Percentiles rank a stretch among this genome's conserved stretches.
These are phyloP conservation scores for Oxystoma pomonae DNA, from an alignment of 2,888 invertebrate species.

Conservation along the genomic window DNA sequence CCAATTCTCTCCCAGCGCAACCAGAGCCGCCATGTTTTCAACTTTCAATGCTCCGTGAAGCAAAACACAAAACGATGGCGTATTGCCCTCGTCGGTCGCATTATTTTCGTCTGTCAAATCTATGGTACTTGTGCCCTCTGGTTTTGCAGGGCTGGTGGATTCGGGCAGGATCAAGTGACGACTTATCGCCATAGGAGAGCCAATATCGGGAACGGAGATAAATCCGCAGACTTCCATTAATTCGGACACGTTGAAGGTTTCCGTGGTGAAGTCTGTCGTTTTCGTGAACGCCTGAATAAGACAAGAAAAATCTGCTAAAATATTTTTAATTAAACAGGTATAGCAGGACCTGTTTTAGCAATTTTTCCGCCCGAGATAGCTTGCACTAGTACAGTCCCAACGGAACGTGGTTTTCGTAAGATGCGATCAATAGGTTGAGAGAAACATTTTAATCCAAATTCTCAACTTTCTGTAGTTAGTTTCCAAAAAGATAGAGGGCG, in stretches of 20 bases:
- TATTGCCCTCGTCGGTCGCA: constrained; percentile 69
- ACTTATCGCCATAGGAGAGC: constrained; percentile 87
- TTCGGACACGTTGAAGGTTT: constrained; percentile 61
- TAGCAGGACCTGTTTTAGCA: too few relatives aligned
- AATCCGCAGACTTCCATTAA: constrained; percentile 84
- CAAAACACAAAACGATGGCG: constrained; percentile 87
- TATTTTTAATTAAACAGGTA: too few relatives aligned
- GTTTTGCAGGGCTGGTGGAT: constrained; percentile 34
- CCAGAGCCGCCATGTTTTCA: constrained; percentile 88
- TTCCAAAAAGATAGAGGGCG: too few relatives aligned
- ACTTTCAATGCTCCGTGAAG: constrained; percentile 76
- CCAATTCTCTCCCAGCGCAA: constrained; percentile 79
- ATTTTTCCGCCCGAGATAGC: too few relatives aligned
- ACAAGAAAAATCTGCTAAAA: too few relatives aligned
- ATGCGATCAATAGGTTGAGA: too few relatives aligned
- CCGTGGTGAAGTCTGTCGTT: constrained; percentile 61
- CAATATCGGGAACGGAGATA: constrained; percentile 80
- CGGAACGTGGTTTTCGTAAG: too few relatives aligned
- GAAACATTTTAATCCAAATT: too few relatives aligned
- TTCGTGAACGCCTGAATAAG: constrained; percentile 50
- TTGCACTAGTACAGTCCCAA: too few relatives aligned
- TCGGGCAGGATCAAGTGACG: constrained; percentile 85
- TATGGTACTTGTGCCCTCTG: constrained; percentile 29
- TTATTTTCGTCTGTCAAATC: constrained; percentile 50
- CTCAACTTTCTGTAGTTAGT: too few relatives aligned